Percentiles rank a stretch among this genome's conserved stretches.
Conservation (phyloP, 2,888 invertebrate species). For the Ectemnius lituratus region DNA sequence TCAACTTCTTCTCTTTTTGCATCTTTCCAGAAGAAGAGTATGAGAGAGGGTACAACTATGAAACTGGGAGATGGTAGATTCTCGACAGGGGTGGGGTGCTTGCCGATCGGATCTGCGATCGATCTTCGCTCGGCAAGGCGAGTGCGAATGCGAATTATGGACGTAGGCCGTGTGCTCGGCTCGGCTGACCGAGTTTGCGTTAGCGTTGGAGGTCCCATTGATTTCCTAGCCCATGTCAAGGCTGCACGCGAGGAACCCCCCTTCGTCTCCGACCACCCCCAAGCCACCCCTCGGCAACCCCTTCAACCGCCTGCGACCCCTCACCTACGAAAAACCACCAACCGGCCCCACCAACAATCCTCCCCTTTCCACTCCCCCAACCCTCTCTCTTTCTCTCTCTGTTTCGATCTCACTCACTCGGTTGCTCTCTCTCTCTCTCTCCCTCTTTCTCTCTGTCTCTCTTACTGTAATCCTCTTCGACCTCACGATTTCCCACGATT, state of each 20-base stretch:
- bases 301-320: constrained; percentile 61
- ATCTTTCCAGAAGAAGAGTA: constrained; percentile 25
- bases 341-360: constrained; percentile 33
- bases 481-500: constrained; percentile 32
- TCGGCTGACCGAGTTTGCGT: constrained; percentile 73
- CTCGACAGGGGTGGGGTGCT: constrained; percentile 25
- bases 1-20: neutral
- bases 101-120: constrained; percentile 53
- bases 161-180: constrained; percentile 57
- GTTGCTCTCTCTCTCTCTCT: constrained; percentile 17
- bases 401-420: constrained; percentile 29
- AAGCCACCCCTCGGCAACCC: too few species aligned
- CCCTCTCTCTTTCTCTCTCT: constrained; percentile 2
- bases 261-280: constrained; percentile 54
- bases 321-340: constrained; percentile 15
- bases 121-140: constrained; percentile 36
- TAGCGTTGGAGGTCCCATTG: constrained; percentile 77
- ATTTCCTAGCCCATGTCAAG: constrained; percentile 78
- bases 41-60: constrained; percentile 8
- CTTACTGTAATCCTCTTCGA: neutral
- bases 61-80: constrained; percentile 15
- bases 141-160: constrained; percentile 56
- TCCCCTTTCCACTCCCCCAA: constrained; percentile 36
- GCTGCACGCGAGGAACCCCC: constrained; percentile 75
- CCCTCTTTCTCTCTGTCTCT: neutral